Base-by-base conservation (phyloP, 2,888 invertebrate species). In the Beris morrisii region DNA sequence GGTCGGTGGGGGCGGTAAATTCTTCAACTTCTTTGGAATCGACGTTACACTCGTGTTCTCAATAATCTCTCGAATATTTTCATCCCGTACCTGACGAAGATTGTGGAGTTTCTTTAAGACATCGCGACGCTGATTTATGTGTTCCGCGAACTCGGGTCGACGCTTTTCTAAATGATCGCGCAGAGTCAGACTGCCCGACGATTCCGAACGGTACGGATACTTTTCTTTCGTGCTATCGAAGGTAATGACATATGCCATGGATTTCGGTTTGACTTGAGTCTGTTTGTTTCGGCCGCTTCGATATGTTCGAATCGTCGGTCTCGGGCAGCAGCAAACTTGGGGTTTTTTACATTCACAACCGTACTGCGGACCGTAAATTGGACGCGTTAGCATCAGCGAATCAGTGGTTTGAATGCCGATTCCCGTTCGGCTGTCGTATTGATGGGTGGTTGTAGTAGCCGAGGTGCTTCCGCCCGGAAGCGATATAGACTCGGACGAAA, bases 111-210 rank as follows among this genome's bases (percentile, higher is more conserved):
- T 70, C 61, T 76, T 78, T 1, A 80, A 71, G 64, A 80, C 77
- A 4, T 75, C 73, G 53, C 75, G 76, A 30, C 79, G 77, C 61
- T 77, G 69, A 54, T 76, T 74, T 4, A 87, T 85, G 56, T 83
- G 81, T 54, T 82, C 78, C 38, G 90, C 82, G 77, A 92, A 92
- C 68, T 87, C 85, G 0, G 92, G 92, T 43, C 88, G 85, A 72
- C 90, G 89, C 69, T 78, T 83, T 71, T 84, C 83, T 73, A 93
- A 84, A 75, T 89, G 88, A 67, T 92, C 90, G 83, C 90, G 82
- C 31, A 88, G 83, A 5, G 84, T 82, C 6, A 82, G 77, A 28
- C 77, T 76, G 52, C 78, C 78, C 12, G 77, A 71, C 65, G 72
- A 66, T 57, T 64, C 79, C 59, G 73, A 78, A 4, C 74, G 59